Conservation (phyloP, 30 jellyfish, hydroid and myxozoan genomes). For the Haliclystus octoradiatus region DNA sequence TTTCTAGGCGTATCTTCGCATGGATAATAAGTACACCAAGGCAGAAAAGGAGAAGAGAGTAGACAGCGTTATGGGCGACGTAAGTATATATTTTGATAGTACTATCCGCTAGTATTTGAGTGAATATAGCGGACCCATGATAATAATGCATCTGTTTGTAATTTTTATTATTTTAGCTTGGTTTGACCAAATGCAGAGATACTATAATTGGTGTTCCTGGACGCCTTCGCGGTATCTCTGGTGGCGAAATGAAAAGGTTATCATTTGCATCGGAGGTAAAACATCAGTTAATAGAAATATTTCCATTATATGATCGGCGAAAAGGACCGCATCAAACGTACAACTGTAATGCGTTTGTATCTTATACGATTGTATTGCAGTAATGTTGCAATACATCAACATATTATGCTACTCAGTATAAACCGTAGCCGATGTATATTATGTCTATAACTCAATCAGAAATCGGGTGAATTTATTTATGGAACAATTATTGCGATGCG, state of each 20-base stretch:
- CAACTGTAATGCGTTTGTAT: neutral
- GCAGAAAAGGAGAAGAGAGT: slow-evolving; percentile 49
- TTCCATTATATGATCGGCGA: neutral
- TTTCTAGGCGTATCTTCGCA: slow-evolving; percentile 58
- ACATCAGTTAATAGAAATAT: neutral
- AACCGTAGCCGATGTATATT: too few relatives aligned
- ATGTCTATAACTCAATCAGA: too few relatives aligned
- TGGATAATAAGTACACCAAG: slow-evolving; percentile 34
- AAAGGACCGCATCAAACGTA: neutral
- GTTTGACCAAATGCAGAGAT: neutral
- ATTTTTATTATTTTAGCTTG: too few relatives aligned
- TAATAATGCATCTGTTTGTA: too few relatives aligned
- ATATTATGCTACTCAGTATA: too few relatives aligned
- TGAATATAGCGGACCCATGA: too few relatives aligned
- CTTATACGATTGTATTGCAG: too few relatives aligned
- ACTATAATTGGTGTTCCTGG: slow-evolving; percentile 4
- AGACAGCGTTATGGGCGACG: slow-evolving; percentile 63
- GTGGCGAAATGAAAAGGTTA: slow-evolving; percentile 2
- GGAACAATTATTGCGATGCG: too few relatives aligned
- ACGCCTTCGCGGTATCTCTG: neutral
- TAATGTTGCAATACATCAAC: too few relatives aligned
- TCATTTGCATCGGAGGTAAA: slow-evolving; percentile 12
- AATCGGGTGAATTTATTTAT: too few relatives aligned
- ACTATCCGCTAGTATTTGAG: too few relatives aligned
- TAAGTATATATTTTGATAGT: too few relatives aligned